phyloP scores from a whole-genome alignment of 2,888 invertebrate species.

The Plebejus anna region DNA sequence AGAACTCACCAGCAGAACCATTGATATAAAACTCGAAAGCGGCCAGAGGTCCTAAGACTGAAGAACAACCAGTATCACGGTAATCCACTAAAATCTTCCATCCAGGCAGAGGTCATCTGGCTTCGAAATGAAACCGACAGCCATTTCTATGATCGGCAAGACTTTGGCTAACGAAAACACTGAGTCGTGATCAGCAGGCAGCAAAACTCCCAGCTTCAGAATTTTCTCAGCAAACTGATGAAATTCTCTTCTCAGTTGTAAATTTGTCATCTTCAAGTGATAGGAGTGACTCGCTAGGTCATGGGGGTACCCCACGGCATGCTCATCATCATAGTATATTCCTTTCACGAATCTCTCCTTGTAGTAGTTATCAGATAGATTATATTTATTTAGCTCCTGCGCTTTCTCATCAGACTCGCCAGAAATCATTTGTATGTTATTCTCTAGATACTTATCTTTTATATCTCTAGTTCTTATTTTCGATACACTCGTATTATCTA shows the following conservation, averaged over 20 bases:
- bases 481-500: slow-evolving; percentile 45
- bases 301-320: slow-evolving; percentile 63
- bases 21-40: slow-evolving; percentile 88
- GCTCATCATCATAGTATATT: slow-evolving; percentile 50
- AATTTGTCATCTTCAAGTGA: slow-evolving; percentile 64
- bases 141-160: slow-evolving; percentile 85
- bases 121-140: slow-evolving; percentile 81
- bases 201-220: slow-evolving; percentile 82
- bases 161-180: slow-evolving; percentile 84
- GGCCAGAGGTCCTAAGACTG: slow-evolving; percentile 86
- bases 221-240: slow-evolving; percentile 65
- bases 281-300: slow-evolving; percentile 60
- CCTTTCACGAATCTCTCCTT: slow-evolving; percentile 44
- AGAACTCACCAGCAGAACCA: slow-evolving; percentile 80
- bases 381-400: slow-evolving; percentile 56
- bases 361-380: slow-evolving; percentile 46
- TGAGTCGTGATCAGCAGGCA: slow-evolving; percentile 80
- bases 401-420: slow-evolving; percentile 51
- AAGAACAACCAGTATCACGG: slow-evolving; percentile 87
- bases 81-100: slow-evolving; percentile 85
- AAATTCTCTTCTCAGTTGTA: slow-evolving; percentile 60
- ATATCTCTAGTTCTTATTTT: slow-evolving; percentile 50
- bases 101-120: slow-evolving; percentile 81
- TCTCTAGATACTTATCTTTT: slow-evolving; percentile 46
- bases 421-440: slow-evolving; percentile 49